These are phyloP conservation scores for Euthynnus affinis DNA, from an alignment of 2,797 vertebrate species.

Conservation along the genomic window DNA sequence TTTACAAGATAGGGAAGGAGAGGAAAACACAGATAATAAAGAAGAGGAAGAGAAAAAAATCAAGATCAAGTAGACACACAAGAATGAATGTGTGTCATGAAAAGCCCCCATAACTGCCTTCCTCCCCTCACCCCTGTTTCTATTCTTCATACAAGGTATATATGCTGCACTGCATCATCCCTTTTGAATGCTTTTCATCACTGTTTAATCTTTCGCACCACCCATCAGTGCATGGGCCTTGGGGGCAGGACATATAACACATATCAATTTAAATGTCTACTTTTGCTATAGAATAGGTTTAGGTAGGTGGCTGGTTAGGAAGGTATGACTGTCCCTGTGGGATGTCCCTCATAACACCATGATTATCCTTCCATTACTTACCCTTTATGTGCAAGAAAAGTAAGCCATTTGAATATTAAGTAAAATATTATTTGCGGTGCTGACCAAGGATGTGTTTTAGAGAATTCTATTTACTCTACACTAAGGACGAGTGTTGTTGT, in stretches of 20 bases:
- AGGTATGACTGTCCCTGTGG: too few relatives aligned
- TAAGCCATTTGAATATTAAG: too few relatives aligned
- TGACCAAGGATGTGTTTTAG: too few relatives aligned
- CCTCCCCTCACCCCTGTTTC: neutral
- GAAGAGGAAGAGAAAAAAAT: slow-evolving; percentile 1
- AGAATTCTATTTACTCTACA: too few relatives aligned
- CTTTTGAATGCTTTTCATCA: neutral
- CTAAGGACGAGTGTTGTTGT: too few relatives aligned
- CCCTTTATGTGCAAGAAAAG: too few relatives aligned
- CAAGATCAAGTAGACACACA: slow-evolving; percentile 29
- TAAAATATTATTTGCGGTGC: too few relatives aligned
- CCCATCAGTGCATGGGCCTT: neutral
- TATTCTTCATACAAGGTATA: slow-evolving; percentile 14
- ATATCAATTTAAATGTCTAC: too few relatives aligned
- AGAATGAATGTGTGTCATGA: neutral
- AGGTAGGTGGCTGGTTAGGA: too few relatives aligned
- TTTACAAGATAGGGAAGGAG: slow-evolving; percentile 43
- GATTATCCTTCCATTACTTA: too few relatives aligned
- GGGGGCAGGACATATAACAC: neutral
- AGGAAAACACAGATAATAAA: neutral
- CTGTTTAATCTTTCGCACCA: neutral
- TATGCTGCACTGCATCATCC: slow-evolving; percentile 13
- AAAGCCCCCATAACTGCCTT: slow-evolving; percentile 44
- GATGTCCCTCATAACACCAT: too few relatives aligned
- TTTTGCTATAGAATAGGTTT: too few relatives aligned